A percentile compares a stretch with the other conserved stretches of the same genome.
These are phyloP conservation scores for Heliothis virescens DNA, from an alignment of 1,140 invertebrate genomes.

Conservation along the genomic window DNA sequence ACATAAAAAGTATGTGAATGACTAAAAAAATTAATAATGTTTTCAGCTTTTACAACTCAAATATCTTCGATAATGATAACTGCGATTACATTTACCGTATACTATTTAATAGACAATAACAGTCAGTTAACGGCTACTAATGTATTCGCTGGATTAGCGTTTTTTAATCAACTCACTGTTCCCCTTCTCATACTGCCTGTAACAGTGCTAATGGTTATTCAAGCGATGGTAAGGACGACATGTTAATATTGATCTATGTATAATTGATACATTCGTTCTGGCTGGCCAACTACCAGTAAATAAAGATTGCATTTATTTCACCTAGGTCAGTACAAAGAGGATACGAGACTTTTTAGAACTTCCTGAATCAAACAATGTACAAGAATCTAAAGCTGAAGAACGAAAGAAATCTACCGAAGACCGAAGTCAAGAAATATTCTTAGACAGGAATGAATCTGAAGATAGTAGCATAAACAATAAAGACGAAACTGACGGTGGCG, in stretches of 20 bases:
- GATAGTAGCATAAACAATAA: constrained; percentile 55
- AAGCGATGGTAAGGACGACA: constrained; percentile 88
- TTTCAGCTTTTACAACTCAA: constrained; percentile 91
- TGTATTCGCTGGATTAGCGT: constrained; percentile 91
- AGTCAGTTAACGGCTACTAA: constrained; percentile 89
- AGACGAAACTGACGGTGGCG: constrained; percentile 68
- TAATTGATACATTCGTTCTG: constrained; percentile 15
- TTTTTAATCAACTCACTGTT: constrained; percentile 93
- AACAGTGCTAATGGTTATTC: constrained; percentile 92
- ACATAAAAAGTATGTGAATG: neutral
- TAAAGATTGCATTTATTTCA: constrained; percentile 61
- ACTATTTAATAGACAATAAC: constrained; percentile 87
- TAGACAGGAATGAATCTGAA: constrained; percentile 13
- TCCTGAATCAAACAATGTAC: constrained; percentile 88
- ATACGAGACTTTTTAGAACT: constrained; percentile 89
- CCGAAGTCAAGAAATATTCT: constrained; percentile 5
- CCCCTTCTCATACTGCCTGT: constrained; percentile 93
- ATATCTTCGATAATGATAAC: constrained; percentile 90
- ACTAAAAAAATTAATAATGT: neutral
- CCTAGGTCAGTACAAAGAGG: constrained; percentile 89
- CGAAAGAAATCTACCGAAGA: constrained; percentile 34
- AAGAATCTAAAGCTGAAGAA: constrained; percentile 77
- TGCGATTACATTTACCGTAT: constrained; percentile 90
- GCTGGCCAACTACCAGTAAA: constrained; percentile 61
- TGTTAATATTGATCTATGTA: constrained; percentile 7